phyloP scores from a whole-genome alignment of 2,797 vertebrate genomes.

The Xenopus petersii region DNA sequence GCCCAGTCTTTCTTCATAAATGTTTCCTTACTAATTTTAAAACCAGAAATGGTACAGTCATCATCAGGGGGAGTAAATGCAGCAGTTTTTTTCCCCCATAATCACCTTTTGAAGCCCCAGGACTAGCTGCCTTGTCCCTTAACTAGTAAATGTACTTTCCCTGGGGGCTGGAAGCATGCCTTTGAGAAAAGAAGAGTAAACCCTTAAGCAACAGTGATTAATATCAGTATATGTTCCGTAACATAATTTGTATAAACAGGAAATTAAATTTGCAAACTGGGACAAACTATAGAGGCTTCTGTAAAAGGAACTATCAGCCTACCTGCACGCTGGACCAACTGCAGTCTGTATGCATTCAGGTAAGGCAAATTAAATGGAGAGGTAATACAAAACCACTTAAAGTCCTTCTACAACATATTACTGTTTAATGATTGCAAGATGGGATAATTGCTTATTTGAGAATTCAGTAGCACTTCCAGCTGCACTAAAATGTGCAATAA shows the following conservation, averaged over 20 bases:
- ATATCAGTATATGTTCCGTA: neutral
- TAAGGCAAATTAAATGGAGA: neutral
- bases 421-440: neutral
- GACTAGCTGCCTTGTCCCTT: no score
- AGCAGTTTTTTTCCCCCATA: no score
- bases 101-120: no score
- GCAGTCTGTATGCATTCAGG: neutral
- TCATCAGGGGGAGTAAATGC: no score
- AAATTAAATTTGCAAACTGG: neutral
- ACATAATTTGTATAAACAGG: neutral
- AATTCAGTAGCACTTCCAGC: neutral
- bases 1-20: no score
- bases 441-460: neutral
- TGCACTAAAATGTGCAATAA: neutral
- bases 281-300: neutral
- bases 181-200: no score
- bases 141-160: no score
- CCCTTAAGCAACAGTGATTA: no score
- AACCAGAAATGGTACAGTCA: no score
- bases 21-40: no score
- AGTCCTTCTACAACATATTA: neutral
- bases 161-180: no score
- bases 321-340: neutral
- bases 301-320: neutral
- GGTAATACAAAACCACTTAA: neutral